Percentiles rank a stretch among this genome's conserved stretches.
These are phyloP conservation scores for Drosophila baimaii DNA, from an alignment of 1,140 invertebrate species.

Conservation along the genomic window DNA sequence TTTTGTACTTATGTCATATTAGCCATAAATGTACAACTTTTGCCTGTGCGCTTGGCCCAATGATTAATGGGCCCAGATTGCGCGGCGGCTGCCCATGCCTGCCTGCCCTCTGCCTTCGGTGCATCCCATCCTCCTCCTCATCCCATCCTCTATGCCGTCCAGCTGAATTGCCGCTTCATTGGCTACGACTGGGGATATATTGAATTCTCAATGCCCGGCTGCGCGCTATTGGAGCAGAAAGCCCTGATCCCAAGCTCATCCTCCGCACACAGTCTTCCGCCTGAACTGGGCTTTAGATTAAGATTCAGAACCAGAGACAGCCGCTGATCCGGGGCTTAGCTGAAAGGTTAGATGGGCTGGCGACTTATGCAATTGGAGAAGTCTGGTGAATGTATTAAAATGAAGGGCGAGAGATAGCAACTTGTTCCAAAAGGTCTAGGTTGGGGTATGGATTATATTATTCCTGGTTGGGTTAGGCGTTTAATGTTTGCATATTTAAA, in stretches of 20 bases:
- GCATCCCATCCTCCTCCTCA: slow-evolving; percentile 8
- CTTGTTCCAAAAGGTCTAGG: neutral
- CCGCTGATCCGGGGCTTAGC: slow-evolving; percentile 23
- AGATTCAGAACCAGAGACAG: slow-evolving; percentile 16
- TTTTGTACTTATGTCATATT: slow-evolving; percentile 83
- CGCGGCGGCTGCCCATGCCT: slow-evolving; percentile 31
- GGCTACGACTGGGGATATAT: slow-evolving; percentile 53
- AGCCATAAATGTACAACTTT: slow-evolving; percentile 77
- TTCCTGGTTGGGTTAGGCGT: neutral
- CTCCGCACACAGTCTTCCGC: slow-evolving; percentile 47
- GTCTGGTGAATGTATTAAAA: slow-evolving; percentile 24
- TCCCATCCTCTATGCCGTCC: slow-evolving; percentile 5
- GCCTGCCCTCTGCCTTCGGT: slow-evolving; percentile 10
- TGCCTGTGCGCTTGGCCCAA: slow-evolving; percentile 57
- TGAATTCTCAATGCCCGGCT: slow-evolving; percentile 62
- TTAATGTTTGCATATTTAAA: neutral
- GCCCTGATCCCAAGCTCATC: slow-evolving; percentile 33
- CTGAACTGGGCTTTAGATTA: slow-evolving; percentile 27
- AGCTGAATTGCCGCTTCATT: slow-evolving; percentile 72
- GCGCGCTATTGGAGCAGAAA: slow-evolving; percentile 77
- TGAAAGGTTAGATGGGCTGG: slow-evolving; percentile 36
- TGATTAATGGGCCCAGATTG: slow-evolving; percentile 73
- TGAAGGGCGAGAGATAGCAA: neutral
- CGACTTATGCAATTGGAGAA: slow-evolving; percentile 40
- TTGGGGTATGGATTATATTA: neutral